These are phyloP conservation scores for Saturnia pavonia DNA, from an alignment of 2,888 invertebrate species.

Conservation along the genomic window DNA sequence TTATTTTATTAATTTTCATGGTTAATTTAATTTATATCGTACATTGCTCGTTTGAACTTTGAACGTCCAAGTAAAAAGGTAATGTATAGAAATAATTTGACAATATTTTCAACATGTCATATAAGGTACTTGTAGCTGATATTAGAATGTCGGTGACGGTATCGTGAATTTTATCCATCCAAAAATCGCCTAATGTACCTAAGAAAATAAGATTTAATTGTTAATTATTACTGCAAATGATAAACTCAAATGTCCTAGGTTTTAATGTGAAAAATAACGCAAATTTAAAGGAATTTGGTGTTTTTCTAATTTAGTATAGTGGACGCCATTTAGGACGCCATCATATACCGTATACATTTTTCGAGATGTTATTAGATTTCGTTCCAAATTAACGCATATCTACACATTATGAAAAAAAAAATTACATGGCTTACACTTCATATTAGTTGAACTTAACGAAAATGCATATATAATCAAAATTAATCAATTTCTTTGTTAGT, in stretches of 20 bases:
- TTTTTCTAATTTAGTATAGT: neutral
- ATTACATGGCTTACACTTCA: neutral
- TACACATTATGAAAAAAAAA: neutral
- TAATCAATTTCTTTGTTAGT: neutral
- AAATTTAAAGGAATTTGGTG: neutral
- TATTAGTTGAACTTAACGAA: neutral
- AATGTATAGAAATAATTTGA: too few species aligned
- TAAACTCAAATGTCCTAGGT: neutral
- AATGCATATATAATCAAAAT: neutral
- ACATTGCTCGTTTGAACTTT: too few species aligned
- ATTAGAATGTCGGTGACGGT: too few species aligned
- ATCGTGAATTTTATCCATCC: too few species aligned
- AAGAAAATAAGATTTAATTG: too few species aligned
- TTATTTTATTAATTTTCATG: too few species aligned
- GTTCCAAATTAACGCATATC: neutral
- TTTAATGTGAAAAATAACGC: neutral
- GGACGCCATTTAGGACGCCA: neutral
- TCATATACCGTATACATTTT: neutral
- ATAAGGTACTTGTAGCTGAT: too few species aligned
- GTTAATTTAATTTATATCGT: too few species aligned
- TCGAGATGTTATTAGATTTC: neutral
- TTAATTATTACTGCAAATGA: too few species aligned
- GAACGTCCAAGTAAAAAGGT: too few species aligned
- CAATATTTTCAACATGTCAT: too few species aligned
- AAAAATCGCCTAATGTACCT: too few species aligned